Evolutionary conservation across 2,797 vertebrate genomes (phyloP), one percentile per base, ranked within the genome.

Genomic region (Lacerta bilineata): DNA sequence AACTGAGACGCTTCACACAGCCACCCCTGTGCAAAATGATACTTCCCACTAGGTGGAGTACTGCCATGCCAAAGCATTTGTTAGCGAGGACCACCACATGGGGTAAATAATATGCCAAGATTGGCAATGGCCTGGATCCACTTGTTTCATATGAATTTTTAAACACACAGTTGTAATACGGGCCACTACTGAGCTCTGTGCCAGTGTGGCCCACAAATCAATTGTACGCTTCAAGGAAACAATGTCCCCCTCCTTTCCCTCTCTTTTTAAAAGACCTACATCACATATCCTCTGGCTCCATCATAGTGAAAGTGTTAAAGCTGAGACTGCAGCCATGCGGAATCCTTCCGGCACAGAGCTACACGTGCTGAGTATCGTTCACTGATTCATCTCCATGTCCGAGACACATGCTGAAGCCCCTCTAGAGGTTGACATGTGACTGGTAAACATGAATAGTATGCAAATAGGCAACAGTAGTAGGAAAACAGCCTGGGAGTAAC

Each of bases 361-460:
- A 33, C 41, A 29, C 66, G 33, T 83, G 29, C 46, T 41, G 23
- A 20, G 8, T 15, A 82, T 50, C 29, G 5, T 3, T 3, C 18
- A n/a, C 29, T 0, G 8, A 3, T 46, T 9, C 9, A 50, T 50
- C 17, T 43, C 8, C 17, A 68, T 82, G 25, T 5, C 13, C 39
- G 25, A 33, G 66, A 9, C 41, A 43, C 27, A 50, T 25, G 10
- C 2, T 27, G 23, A 46, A 10, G 23, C 59, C 13, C 9, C 9
- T 64, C 9, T 61, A 17, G 3, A 10, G 11, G 11, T 4, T 5
- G 7, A 86, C 80, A 3, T 0, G 0, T n/a, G 2, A 8, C 0
- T 69, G 85, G 11, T 5, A 64, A 10, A 69, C 39, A 68, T 10
- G 3, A 13, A 11, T 41, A 81, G 8, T 20, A 2, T 1, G 0